phyloP scores from a whole-genome alignment of 2,888 invertebrate genomes.

The Trichogramma dendrolimi region DNA sequence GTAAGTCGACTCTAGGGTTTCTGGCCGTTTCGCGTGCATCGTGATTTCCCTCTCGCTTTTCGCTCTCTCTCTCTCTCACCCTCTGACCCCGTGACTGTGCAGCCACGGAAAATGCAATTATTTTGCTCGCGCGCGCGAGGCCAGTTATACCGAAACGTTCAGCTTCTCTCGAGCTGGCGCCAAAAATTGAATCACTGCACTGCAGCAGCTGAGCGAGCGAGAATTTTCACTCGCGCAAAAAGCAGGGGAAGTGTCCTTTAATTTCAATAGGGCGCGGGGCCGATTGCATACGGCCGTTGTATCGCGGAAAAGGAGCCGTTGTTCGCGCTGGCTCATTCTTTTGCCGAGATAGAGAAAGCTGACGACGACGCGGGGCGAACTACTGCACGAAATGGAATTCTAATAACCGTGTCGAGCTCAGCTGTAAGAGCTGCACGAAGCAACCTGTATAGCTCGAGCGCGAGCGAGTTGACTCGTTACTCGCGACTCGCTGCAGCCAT shows the following conservation, averaged over 20 bases:
- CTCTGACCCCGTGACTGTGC: constrained; percentile 23
- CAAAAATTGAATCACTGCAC: too few relatives aligned
- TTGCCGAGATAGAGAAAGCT: constrained; percentile 5
- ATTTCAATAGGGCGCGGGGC: constrained; percentile 3
- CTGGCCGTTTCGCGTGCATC: not conserved
- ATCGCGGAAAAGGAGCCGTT: not conserved
- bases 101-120: constrained; percentile 30
- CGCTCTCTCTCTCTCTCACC: not conserved
- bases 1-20: constrained; percentile 27
- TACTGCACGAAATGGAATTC: constrained; percentile 13
- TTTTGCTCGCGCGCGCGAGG: constrained; percentile 14
- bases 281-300: too few relatives aligned
- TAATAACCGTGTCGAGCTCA: constrained; percentile 10
- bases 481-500: too few relatives aligned
- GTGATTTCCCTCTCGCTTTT: not conserved
- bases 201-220: too few relatives aligned
- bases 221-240: not conserved
- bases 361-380: too few relatives aligned
- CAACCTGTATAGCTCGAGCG: too few relatives aligned
- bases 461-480: too few relatives aligned
- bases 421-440: too few relatives aligned
- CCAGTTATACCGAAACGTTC: constrained; percentile 27
- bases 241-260: constrained; percentile 12
- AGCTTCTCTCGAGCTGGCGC: not conserved
- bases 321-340: constrained; percentile 5